Base-by-base conservation (phyloP, 2,888 invertebrate genomes). In the Nasonia oneida region DNA sequence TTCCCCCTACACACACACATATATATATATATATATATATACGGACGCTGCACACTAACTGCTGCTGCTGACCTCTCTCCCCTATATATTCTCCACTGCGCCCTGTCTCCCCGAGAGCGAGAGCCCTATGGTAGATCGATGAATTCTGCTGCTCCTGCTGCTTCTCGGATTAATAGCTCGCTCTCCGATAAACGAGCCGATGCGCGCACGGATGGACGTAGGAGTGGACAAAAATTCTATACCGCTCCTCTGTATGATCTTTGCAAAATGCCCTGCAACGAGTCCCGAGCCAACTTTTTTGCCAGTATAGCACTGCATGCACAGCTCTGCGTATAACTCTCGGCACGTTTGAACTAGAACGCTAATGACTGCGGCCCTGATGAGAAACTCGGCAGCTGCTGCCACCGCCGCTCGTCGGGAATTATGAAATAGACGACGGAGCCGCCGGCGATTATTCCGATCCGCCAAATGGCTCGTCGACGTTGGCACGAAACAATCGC, bases 81-180 rank as follows among this genome's bases (percentile, higher is more conserved):
- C 18, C 23, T 29, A 8, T 23, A 61, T 15, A 23, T 53, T 53
- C 15, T 47, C 47, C 10, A 53, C 15, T 4, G 5, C 6, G 6
- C n/a, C 6, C 57, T 61, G 57, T 61, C 57, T 61, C 57, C 23
- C n/a, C 23, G 57, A n/a, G 18, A 53, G 47, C 12, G 47, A 53
- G 53, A 53, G 53, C 53, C 57, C n/a, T 61, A 18, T 23, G n/a
- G 37, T 29, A 37, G 71, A 85, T 85, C 85, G 85, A 85, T 84
- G 84, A 79, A 79, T 79, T 84, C 79, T 79, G 50, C 57, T n/a
- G 57, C 18, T 8, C 8, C 53, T 5, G 53, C 53, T 18, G 53
- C 78, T 74, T 78, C 18, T 74, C 64, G 84, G 79, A 84, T 84
- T 84, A 84, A 84, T 84, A 84, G 79, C 79, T 83, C 83, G 79